These are phyloP conservation scores for Panzeria rudis DNA, from an alignment of 2,888 invertebrate species.

Conservation along the genomic window DNA sequence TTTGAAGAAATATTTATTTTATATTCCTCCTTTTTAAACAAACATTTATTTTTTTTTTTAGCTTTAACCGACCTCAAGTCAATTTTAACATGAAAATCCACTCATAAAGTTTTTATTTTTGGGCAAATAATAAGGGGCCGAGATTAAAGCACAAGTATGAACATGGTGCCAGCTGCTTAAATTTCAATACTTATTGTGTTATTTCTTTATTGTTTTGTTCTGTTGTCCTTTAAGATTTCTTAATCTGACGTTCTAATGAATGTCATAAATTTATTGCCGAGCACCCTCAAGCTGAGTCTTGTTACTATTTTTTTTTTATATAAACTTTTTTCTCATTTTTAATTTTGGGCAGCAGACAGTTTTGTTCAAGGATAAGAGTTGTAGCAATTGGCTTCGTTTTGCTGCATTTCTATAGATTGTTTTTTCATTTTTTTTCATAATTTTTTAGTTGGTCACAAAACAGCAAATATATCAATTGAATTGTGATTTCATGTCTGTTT, in stretches of 20 bases:
- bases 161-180: conserved; percentile 81
- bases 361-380: background rate
- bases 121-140: background rate
- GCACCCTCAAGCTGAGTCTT: conserved; percentile 75
- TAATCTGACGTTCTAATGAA: conserved; percentile 83
- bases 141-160: conserved; percentile 48
- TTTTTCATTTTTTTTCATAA: conserved; percentile 23
- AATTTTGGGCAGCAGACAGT: conserved; percentile 45
- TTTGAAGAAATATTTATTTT: conserved; percentile 31
- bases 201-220: conserved; percentile 20
- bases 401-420: conserved; percentile 63
- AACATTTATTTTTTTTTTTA: conserved; percentile 61
- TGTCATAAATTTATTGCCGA: conserved; percentile 83
- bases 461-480: conserved; percentile 74
- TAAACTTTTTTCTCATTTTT: background rate
- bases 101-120: conserved; percentile 67
- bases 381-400: conserved; percentile 81
- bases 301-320: conserved; percentile 56
- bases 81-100: conserved; percentile 76
- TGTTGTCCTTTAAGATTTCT: conserved; percentile 76
- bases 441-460: conserved; percentile 49
- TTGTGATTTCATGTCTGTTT: conserved; percentile 75
- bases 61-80: conserved; percentile 73
- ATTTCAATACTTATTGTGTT: conserved; percentile 59
- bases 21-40: conserved; percentile 50